Evolutionary conservation across 1,140 invertebrate genomes (phyloP).

Genomic region (Oreohelix idahoensis): DNA sequence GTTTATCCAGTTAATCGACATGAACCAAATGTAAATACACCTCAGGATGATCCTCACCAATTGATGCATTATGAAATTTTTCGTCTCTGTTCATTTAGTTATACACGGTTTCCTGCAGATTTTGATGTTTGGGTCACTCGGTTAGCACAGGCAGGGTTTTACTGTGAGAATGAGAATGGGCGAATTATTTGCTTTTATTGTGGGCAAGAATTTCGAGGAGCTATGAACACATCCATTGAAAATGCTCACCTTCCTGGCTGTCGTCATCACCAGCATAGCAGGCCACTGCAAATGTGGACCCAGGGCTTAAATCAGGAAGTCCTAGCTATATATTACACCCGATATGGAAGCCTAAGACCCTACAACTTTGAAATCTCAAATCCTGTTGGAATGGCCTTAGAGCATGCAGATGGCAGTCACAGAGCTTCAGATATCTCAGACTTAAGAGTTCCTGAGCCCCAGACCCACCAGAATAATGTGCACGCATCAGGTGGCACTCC

Average conservation of each 20-base stretch:
- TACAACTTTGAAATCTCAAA: neutral
- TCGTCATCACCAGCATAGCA: neutral
- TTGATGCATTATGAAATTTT: slow-evolving; percentile 19
- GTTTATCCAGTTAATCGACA: neutral
- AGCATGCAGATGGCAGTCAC: neutral
- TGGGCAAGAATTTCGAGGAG: neutral
- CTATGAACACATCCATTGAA: neutral
- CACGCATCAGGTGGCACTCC: neutral
- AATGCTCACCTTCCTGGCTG: neutral
- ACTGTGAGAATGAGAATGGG: neutral
- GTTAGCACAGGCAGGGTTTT: slow-evolving; percentile 6
- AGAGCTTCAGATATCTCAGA: neutral
- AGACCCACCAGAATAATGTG: neutral
- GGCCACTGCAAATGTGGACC: slow-evolving; percentile 7
- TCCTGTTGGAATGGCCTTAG: neutral
- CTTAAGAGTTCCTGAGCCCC: neutral
- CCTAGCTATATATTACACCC: neutral
- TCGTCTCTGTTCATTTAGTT: slow-evolving; percentile 12
- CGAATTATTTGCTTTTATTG: slow-evolving; percentile 3
- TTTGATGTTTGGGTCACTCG: neutral
- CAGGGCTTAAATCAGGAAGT: neutral
- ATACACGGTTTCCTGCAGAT: neutral
- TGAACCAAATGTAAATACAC: neutral
- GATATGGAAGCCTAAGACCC: slow-evolving; percentile 6
- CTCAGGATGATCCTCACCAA: neutral